These are phyloP conservation scores for Gorsachius magnificus DNA, from an alignment of 2,797 vertebrate genomes.

Conservation along the genomic window DNA sequence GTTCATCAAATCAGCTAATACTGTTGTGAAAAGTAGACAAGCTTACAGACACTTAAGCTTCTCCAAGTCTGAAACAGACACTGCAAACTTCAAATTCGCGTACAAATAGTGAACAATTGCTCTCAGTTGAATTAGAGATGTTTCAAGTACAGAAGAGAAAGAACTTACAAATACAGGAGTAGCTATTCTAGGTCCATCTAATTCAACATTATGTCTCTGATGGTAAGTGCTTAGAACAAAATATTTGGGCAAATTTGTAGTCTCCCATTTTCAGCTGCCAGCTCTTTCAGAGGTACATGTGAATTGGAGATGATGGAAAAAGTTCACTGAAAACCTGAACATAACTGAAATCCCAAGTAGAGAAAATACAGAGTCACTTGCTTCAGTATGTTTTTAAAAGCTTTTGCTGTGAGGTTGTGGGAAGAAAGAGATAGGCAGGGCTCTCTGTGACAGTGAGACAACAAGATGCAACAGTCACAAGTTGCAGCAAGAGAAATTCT, in stretches of 20 bases:
- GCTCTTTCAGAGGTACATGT: not conserved
- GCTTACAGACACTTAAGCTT: not conserved
- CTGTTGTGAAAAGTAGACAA: not conserved
- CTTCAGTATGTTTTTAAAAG: not conserved
- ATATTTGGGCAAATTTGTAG: not conserved
- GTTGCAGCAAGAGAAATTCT: slow-evolving; percentile 10
- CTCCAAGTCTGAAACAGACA: not conserved
- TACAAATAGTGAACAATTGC: not conserved
- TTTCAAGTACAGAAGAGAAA: not conserved
- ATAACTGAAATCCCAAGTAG: not conserved
- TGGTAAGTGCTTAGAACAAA: not conserved
- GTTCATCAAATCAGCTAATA: not conserved
- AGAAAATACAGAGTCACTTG: not conserved
- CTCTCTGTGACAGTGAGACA: not conserved
- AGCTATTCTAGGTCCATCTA: not conserved
- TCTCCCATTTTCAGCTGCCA: not conserved
- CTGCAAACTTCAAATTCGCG: not conserved
- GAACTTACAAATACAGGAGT: not conserved
- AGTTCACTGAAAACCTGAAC: not conserved
- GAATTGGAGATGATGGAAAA: not conserved
- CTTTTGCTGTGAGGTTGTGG: not conserved
- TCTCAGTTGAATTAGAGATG: not conserved
- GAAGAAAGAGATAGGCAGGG: not conserved
- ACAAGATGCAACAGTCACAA: not conserved
- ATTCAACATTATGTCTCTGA: not conserved